phyloP scores from a whole-genome alignment of 2,113 vertebrate species.

The Prunella himalayana region DNA sequence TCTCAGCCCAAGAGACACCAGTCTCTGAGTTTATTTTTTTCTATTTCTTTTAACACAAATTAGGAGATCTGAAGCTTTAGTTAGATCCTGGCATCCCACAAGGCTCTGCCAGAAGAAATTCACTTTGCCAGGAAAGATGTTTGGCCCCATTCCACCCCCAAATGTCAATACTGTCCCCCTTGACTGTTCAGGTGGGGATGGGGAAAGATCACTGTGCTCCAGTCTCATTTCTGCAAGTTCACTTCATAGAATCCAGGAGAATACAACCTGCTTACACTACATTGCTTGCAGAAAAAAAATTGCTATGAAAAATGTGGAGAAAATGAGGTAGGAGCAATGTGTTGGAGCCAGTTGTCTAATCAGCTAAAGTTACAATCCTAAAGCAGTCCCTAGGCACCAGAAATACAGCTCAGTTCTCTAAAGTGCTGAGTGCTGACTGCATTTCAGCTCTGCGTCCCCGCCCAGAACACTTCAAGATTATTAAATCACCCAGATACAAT shows the following conservation, averaged over 20 bases:
- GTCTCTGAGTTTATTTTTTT: neutral
- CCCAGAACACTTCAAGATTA: neutral
- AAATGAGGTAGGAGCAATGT: neutral
- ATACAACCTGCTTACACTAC: neutral
- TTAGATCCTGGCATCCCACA: neutral
- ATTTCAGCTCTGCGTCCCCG: neutral
- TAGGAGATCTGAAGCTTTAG: neutral
- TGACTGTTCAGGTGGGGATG: neutral
- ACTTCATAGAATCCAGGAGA: neutral
- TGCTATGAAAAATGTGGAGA: neutral
- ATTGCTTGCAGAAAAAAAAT: neutral
- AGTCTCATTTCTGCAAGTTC: neutral
- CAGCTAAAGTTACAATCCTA: neutral
- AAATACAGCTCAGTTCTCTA: neutral
- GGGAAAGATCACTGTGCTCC: neutral
- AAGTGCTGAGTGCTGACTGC: neutral
- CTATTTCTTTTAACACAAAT: neutral
- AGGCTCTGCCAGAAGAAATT: neutral
- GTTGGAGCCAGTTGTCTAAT: neutral
- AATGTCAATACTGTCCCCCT: neutral
- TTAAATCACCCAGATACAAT: neutral
- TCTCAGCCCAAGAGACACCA: neutral
- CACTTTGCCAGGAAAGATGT: neutral
- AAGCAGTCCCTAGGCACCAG: neutral
- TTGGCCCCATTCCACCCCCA: neutral